Evolutionary conservation across 92 coral and sea anemone genomes (phyloP).

Genomic region (Siderastrea siderea): DNA sequence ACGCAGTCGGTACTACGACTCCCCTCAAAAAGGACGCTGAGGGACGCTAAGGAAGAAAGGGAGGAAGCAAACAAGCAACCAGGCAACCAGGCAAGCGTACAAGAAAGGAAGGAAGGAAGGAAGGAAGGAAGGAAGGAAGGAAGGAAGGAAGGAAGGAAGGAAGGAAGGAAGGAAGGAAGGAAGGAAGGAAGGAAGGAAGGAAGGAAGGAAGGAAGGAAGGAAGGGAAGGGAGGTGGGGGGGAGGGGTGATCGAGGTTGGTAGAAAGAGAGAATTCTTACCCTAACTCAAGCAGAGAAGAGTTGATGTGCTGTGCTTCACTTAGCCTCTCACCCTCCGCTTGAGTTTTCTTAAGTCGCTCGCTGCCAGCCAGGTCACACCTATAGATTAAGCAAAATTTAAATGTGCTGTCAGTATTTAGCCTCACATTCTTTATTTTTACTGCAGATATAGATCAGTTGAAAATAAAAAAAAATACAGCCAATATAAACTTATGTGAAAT

Average conservation of each 20-base stretch:
- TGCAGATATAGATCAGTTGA: background rate
- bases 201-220: background rate
- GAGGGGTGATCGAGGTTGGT: no score
- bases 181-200: background rate
- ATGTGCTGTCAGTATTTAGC: background rate
- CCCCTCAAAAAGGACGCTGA: no score
- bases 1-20: no score
- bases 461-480: background rate
- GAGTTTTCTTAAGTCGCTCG: constrained; percentile 97
- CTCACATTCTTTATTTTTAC: background rate
- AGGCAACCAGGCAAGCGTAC: no score
- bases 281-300: constrained; percentile 93
- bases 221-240: background rate
- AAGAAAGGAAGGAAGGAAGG: no score
- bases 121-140: background rate
- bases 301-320: constrained; percentile 98
- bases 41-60: no score
- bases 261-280: constrained; percentile 55
- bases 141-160: background rate
- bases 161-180: background rate
- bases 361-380: constrained; percentile 99
- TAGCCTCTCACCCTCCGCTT: constrained; percentile 95
- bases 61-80: no score
- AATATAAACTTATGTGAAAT: no score
- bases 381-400: background rate